These are phyloP conservation scores for Varecia variegata DNA, from an alignment of 2,797 vertebrate genomes.

Conservation along the genomic window DNA sequence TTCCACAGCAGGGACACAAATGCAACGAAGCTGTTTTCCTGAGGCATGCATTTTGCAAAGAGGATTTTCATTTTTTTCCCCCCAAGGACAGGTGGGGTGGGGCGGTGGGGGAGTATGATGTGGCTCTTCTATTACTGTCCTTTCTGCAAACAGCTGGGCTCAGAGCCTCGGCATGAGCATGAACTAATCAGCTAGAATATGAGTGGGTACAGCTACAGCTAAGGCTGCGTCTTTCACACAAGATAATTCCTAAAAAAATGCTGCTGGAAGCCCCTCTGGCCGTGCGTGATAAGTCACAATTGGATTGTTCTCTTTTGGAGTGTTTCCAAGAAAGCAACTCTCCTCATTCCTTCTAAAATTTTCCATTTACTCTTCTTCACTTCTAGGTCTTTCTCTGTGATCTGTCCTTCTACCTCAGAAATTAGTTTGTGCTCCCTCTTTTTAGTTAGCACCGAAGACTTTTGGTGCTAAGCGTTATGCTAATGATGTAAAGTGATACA, in stretches of 20 bases:
- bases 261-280: slow-evolving; percentile 10
- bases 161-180: background rate
- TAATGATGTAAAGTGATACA: slow-evolving; percentile 25
- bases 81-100: slow-evolving; percentile 52
- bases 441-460: background rate
- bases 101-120: background rate
- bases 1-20: slow-evolving; percentile 60
- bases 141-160: background rate
- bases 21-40: slow-evolving; percentile 37
- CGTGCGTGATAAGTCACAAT: background rate
- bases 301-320: background rate
- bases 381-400: slow-evolving; percentile 23
- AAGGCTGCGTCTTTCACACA: background rate
- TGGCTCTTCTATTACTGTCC: background rate
- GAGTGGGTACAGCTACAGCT: background rate
- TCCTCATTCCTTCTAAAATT: slow-evolving; percentile 14
- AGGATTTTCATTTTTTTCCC: background rate
- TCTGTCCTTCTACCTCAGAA: background rate
- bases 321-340: background rate
- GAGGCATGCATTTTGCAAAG: slow-evolving; percentile 38
- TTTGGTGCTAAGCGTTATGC: background rate
- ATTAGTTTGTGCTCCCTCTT: background rate
- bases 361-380: background rate
- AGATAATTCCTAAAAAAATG: slow-evolving; percentile 24
- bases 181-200: background rate